phyloP scores from a whole-genome alignment of 2,888 invertebrate genomes.

The Lacanobia oleracea region DNA sequence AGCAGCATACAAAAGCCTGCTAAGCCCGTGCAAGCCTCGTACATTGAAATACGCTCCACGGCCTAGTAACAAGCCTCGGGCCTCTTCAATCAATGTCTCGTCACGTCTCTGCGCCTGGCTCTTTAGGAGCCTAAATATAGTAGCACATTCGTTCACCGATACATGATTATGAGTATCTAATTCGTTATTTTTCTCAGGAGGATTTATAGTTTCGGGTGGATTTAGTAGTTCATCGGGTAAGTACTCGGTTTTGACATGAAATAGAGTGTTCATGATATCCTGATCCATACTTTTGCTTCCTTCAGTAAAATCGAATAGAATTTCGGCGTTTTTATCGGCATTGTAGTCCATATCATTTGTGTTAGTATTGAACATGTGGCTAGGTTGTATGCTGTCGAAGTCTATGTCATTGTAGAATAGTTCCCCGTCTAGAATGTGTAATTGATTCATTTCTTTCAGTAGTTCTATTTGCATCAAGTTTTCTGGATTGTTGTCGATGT shows the following conservation, averaged over 20 bases:
- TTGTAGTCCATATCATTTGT: conserved; percentile 78
- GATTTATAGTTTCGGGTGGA: conserved; percentile 70
- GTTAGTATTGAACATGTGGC: conserved; percentile 81
- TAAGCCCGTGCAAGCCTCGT: too few species aligned
- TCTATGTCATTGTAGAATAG: conserved; percentile 85
- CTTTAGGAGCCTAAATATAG: conserved; percentile 75
- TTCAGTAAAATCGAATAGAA: conserved; percentile 81
- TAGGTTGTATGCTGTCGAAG: conserved; percentile 84
- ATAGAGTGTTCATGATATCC: conserved; percentile 83
- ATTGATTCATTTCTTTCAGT: conserved; percentile 84
- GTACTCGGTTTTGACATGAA: conserved; percentile 77
- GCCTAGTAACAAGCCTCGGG: too few species aligned
- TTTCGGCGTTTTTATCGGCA: conserved; percentile 77
- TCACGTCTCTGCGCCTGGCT: too few species aligned
- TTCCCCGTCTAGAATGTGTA: conserved; percentile 86
- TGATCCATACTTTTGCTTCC: conserved; percentile 80
- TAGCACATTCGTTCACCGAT: conserved; percentile 84
- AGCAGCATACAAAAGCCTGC: too few species aligned
- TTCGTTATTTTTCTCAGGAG: conserved; percentile 68
- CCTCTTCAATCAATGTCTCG: too few species aligned
- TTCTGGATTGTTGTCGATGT: conserved; percentile 72
- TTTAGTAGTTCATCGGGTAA: conserved; percentile 82
- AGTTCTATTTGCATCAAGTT: conserved; percentile 86
- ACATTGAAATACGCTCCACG: too few species aligned
- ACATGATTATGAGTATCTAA: conserved; percentile 69